phyloP scores from a whole-genome alignment of 2,113 vertebrate species.

The Colistium nudipinnis region DNA sequence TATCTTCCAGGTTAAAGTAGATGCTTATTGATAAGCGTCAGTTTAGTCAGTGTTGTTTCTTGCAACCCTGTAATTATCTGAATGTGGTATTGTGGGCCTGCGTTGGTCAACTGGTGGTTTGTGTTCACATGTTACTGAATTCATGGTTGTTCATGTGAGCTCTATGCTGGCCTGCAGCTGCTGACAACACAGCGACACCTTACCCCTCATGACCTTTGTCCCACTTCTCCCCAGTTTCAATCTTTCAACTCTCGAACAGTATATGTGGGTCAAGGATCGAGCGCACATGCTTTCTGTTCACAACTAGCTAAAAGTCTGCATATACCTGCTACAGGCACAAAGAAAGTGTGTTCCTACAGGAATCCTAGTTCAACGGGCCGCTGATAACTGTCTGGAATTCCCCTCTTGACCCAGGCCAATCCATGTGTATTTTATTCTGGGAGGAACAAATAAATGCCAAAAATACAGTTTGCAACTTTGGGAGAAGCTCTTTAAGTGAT shows the following conservation, averaged over 20 bases:
- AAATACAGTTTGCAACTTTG: neutral
- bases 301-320: neutral
- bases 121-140: constrained; percentile 12
- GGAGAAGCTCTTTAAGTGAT: constrained; percentile 26
- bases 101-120: constrained; percentile 12
- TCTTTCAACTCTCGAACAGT: neutral
- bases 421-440: neutral
- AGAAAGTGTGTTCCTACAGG: too few relatives aligned
- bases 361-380: too few relatives aligned
- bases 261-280: neutral
- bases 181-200: constrained; percentile 45
- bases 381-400: too few relatives aligned
- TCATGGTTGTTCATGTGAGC: constrained; percentile 11
- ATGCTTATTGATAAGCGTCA: neutral
- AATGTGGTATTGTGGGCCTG: neutral
- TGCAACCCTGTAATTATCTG: constrained; percentile 6
- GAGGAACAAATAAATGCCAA: neutral
- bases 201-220: constrained; percentile 45
- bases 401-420: too few relatives aligned
- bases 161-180: constrained; percentile 39
- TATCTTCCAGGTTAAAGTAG: constrained; percentile 4
- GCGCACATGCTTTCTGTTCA: neutral
- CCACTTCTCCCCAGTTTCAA: constrained; percentile 23
- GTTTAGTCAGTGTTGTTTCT: constrained; percentile 3
- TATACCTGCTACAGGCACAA: too few relatives aligned